Percentiles rank a stretch among this genome's conserved stretches.
phyloP scores from a whole-genome alignment of 2,797 vertebrate genomes.

The Antennarius maculatus region DNA sequence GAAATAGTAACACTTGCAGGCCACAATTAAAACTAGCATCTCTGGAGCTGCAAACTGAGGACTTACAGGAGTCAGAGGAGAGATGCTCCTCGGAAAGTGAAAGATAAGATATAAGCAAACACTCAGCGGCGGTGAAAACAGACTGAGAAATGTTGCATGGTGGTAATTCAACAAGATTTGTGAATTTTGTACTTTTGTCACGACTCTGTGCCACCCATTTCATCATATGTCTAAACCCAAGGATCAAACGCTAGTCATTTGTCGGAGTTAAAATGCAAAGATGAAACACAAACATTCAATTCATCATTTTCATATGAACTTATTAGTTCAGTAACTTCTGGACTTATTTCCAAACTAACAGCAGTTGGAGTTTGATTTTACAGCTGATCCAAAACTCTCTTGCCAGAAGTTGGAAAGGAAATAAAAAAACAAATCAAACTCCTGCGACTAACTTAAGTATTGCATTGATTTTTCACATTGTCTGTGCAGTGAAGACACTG shows the following conservation, averaged over 20 bases:
- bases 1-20: conserved; percentile 70
- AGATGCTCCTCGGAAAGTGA: conserved; percentile 39
- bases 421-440: background rate
- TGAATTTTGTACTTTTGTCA: background rate
- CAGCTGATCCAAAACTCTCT: conserved; percentile 16
- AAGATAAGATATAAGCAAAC: conserved; percentile 42
- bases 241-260: background rate
- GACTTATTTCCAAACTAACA: conserved; percentile 3
- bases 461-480: conserved; percentile 10
- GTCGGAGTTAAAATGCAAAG: conserved; percentile 1
- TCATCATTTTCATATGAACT: background rate
- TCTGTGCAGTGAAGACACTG: conserved; percentile 4
- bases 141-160: conserved; percentile 23
- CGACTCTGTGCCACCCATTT: background rate
- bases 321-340: conserved; percentile 7
- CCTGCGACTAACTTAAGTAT: background rate
- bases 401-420: conserved; percentile 10
- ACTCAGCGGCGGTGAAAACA: conserved; percentile 30
- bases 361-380: conserved; percentile 8
- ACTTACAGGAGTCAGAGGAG: conserved; percentile 52
- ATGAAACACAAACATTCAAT: conserved; percentile 1
- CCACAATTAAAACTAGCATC: conserved; percentile 71
- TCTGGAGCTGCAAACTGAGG: conserved; percentile 43
- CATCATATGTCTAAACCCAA: conserved; percentile 1
- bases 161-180: background rate